phyloP scores from a whole-genome alignment of 2,113 vertebrate genomes.

The Atrichornis clamosus region DNA sequence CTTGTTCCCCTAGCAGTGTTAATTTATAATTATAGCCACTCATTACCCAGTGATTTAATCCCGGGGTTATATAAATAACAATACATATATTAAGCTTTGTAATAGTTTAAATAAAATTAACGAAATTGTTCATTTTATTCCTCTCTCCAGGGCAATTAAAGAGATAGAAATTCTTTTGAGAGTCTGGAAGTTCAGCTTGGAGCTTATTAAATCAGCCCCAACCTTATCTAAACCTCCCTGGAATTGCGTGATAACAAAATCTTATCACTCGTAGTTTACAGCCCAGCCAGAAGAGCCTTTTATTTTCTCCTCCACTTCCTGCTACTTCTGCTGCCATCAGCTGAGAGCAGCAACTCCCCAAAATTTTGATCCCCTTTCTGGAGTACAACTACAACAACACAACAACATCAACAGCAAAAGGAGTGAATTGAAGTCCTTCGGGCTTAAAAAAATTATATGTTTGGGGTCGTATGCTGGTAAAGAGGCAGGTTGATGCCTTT shows the following conservation, averaged over 20 bases:
- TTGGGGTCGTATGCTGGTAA: background rate
- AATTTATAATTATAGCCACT: background rate
- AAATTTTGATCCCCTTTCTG: background rate
- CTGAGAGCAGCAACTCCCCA: background rate
- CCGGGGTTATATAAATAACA: background rate
- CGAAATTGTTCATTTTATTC: background rate
- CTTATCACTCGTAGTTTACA: background rate
- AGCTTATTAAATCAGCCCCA: background rate
- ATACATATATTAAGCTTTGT: background rate
- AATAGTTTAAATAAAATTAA: background rate
- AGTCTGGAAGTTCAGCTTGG: background rate
- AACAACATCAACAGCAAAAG: background rate
- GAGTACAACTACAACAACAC: rapidly evolving
- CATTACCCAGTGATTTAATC: background rate
- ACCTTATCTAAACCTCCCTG: constrained; percentile 15
- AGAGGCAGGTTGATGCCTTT: background rate
- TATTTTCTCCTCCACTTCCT: background rate
- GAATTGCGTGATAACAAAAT: background rate
- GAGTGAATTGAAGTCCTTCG: background rate
- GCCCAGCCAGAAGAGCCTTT: background rate
- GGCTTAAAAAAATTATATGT: background rate
- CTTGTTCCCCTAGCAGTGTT: background rate
- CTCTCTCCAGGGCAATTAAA: background rate
- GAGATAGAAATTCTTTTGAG: background rate
- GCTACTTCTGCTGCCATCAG: background rate